Evolutionary conservation across 1,140 invertebrate species (phyloP), one percentile per base, ranked within the genome.

Genomic region (Drosophila seguyi): DNA sequence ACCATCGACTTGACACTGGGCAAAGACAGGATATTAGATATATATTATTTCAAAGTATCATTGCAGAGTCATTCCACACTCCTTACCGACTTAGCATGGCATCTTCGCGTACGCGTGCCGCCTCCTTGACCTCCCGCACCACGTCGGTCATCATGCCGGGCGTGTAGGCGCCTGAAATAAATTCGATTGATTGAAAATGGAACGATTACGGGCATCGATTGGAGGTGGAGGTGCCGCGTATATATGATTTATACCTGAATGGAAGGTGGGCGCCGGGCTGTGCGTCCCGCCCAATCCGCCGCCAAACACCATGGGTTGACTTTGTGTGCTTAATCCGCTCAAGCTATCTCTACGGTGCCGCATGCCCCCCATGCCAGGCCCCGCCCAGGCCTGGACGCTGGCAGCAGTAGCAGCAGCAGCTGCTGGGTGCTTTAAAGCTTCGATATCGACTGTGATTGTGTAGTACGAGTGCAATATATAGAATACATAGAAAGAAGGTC

Each of bases 131-230:
- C 92, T 97, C 96, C 7, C 95, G 94, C 60, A 97, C 95, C 73
- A 96, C 93, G 92, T 96, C 96, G 79, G 94, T 93, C 79, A 97
- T 93, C 94, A 96, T 95, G 72, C 96, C 96, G 6, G 96, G 96
- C 39, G 96, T 95, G 92, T 96, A 96, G 73, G 93, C 93, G 20
- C 93, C 93, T 81, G 39, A 5, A 71, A 58, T 50, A 13, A 16
- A 27, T 16, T 5, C 38, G 10, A 52, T 53, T 36, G 31, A n/a
- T 16, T 31, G 27, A 7, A 25, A 8, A 11, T 25, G 31, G 1
- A 63, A n/a, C 14, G 20, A 53, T 76, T 41, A 42, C 4, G n/a
- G 4, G 25, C 13, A 20, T 29, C 13, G 31, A 36, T 36, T 18
- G 13, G 31, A 53, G 52, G 52, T n/a, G 8, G 25, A 14, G 42